phyloP scores from a whole-genome alignment of 2,888 invertebrate genomes.

The Philopedon plagiatum region DNA sequence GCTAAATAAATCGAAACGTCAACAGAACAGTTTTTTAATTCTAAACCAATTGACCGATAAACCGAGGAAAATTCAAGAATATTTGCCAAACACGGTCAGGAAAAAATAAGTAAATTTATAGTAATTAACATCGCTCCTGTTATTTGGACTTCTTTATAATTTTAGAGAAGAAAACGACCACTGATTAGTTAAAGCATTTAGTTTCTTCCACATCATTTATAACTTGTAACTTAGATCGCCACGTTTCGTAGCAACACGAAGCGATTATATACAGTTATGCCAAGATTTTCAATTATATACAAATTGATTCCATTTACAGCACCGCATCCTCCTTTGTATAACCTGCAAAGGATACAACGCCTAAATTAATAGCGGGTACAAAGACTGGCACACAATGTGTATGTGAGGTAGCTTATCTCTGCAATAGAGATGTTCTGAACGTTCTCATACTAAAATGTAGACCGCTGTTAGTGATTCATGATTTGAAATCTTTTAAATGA shows the following conservation, averaged over 20 bases:
- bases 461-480: too few species aligned
- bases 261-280: constrained; percentile 8
- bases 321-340: constrained; percentile 25
- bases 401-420: not conserved
- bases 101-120: too few species aligned
- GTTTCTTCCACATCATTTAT: not conserved
- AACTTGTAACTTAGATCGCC: constrained; percentile 3
- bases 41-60: too few species aligned
- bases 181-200: too few species aligned
- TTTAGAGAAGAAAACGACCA: too few species aligned
- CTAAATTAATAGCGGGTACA: constrained; percentile 24
- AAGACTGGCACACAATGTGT: constrained; percentile 25
- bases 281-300: constrained; percentile 28
- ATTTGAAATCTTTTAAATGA: too few species aligned
- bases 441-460: not conserved
- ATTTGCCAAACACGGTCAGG: too few species aligned
- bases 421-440: not conserved
- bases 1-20: too few species aligned
- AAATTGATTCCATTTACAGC: constrained; percentile 26
- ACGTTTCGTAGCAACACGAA: not conserved
- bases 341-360: not conserved
- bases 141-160: not conserved
- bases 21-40: too few species aligned
- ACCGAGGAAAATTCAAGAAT: too few species aligned
- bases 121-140: not conserved